Evolutionary conservation across 2,888 invertebrate species (phyloP).

Genomic region (Tetranychus truncatus): DNA sequence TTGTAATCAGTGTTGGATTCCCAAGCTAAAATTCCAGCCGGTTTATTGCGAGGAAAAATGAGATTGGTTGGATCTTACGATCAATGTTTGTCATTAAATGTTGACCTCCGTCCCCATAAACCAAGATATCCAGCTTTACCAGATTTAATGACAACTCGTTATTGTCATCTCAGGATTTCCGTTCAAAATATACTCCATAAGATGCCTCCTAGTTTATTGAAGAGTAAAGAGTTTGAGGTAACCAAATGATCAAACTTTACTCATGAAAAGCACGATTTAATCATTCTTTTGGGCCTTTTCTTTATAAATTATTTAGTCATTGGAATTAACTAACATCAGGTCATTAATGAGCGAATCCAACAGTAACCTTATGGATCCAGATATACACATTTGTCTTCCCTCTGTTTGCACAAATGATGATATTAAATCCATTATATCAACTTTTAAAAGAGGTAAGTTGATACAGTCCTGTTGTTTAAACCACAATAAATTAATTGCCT

Average conservation of each 20-base stretch:
- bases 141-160: neutral
- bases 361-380: neutral
- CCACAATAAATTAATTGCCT: neutral
- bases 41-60: neutral
- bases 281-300: neutral
- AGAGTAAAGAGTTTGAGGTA: neutral
- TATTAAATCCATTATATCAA: neutral
- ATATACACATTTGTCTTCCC: conserved; percentile 4
- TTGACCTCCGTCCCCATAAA: neutral
- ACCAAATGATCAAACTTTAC: neutral
- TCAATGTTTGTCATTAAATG: neutral
- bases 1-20: neutral
- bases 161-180: neutral
- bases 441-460: neutral
- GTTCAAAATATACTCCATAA: neutral
- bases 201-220: neutral
- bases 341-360: neutral
- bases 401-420: neutral
- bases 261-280: neutral
- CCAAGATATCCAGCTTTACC: neutral
- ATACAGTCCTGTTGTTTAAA: neutral
- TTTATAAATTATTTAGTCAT: neutral
- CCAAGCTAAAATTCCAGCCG: neutral
- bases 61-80: conserved; percentile 2
- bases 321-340: neutral